Evolutionary conservation across 2,888 invertebrate genomes (phyloP).

Genomic region (Sarcophaga caerulescens): DNA sequence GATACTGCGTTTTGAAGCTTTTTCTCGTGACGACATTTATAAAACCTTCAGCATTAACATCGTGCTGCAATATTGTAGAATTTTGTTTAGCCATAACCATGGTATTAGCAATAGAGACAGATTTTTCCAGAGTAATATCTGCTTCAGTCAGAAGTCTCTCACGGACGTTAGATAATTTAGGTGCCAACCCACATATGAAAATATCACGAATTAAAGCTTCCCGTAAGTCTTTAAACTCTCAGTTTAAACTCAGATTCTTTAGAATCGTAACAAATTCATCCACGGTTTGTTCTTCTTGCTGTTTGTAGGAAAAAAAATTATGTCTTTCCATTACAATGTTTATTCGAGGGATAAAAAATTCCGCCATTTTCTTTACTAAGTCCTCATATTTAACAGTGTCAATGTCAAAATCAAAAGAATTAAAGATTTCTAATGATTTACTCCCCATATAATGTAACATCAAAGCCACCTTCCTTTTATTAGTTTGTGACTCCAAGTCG

Average conservation of each 20-base stretch:
- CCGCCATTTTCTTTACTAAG: slow-evolving; percentile 30
- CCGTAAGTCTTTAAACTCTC: no score
- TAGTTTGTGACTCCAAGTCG: background rate
- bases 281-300: slow-evolving; percentile 32
- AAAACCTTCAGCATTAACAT: slow-evolving; percentile 16
- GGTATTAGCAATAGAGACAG: slow-evolving; percentile 31
- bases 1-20: slow-evolving; percentile 1
- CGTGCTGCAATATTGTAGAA: slow-evolving; percentile 31
- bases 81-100: slow-evolving; percentile 31
- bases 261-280: slow-evolving; percentile 31
- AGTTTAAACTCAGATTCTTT: slow-evolving; percentile 59
- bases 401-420: slow-evolving; percentile 42
- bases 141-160: slow-evolving; percentile 31
- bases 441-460: slow-evolving; percentile 40
- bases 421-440: slow-evolving; percentile 45
- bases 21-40: background rate
- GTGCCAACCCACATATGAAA: no score
- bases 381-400: slow-evolving; percentile 46
- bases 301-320: slow-evolving; percentile 19
- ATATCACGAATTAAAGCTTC: background rate
- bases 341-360: slow-evolving; percentile 27
- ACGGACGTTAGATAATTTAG: background rate
- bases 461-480: slow-evolving; percentile 39
- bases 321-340: background rate
- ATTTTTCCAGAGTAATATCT: slow-evolving; percentile 7